These are phyloP conservation scores for Cybosia mesomella DNA, from an alignment of 2,888 invertebrate genomes.

Conservation along the genomic window DNA sequence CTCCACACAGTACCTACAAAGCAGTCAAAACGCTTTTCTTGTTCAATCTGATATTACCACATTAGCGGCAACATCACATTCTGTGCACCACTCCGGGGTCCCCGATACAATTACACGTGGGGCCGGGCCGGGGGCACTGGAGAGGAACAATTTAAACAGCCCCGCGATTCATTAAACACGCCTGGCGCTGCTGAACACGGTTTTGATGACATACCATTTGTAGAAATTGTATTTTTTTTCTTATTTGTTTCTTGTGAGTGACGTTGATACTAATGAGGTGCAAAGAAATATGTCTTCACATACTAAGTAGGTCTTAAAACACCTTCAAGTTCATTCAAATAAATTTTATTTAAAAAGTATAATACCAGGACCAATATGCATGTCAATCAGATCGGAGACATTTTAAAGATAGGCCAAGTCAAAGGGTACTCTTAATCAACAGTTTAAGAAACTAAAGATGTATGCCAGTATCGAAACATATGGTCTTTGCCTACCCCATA, in stretches of 20 bases:
- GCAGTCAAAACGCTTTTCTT: slow-evolving; percentile 1
- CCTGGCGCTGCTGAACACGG: slow-evolving; percentile 12
- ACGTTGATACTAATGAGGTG: not conserved
- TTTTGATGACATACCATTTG: slow-evolving; percentile 4
- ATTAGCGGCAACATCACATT: not conserved
- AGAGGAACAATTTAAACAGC: slow-evolving; percentile 57
- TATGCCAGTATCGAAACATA: too few species aligned
- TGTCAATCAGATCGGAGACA: too few species aligned
- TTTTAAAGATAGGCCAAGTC: too few species aligned
- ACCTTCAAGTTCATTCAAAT: too few species aligned
- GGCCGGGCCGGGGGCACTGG: slow-evolving; percentile 29
- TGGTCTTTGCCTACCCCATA: too few species aligned
- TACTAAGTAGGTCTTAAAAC: too few species aligned
- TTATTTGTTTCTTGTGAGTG: not conserved
- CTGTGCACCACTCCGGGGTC: not conserved
- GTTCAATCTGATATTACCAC: slow-evolving; percentile 8
- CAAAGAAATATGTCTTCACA: not conserved
- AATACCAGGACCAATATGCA: too few species aligned
- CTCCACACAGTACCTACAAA: not conserved
- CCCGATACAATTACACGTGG: not conserved
- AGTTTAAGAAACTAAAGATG: too few species aligned
- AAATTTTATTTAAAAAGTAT: too few species aligned
- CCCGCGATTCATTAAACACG: slow-evolving; percentile 44
- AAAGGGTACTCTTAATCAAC: too few species aligned
- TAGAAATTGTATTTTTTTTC: not conserved